Conservation (phyloP, 2,888 invertebrate species). For the Achlya flavicornis region DNA sequence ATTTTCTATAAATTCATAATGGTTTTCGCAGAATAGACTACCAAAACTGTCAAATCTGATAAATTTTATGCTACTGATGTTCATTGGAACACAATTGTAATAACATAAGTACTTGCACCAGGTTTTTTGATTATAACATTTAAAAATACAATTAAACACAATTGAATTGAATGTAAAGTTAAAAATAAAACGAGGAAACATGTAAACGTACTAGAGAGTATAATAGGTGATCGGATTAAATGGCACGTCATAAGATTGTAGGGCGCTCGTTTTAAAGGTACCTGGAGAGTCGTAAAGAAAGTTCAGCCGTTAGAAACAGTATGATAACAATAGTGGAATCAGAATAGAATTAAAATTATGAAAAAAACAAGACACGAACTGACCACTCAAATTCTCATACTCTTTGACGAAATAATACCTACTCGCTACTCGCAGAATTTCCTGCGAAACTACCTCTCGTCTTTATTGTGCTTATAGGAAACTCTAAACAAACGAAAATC, state of each 20-base stretch:
- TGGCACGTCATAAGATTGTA: conserved; percentile 39
- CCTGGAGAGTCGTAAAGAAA: conserved; percentile 48
- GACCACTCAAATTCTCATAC: conserved; percentile 12
- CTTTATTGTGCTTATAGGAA: conserved; percentile 1
- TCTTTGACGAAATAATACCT: not conserved
- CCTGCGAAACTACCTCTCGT: conserved; percentile 18
- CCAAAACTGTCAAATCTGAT: no score
- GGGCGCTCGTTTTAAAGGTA: conserved; percentile 43
- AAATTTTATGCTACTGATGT: no score
- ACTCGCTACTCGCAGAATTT: no score
- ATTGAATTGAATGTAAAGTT: not conserved
- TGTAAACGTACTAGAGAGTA: not conserved
- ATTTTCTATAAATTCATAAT: no score
- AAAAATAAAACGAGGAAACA: not conserved
- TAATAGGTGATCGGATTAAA: conserved; percentile 46
- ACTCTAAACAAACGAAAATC: conserved; percentile 41
- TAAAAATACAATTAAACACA: no score
- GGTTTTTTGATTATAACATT: no score
- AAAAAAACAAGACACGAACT: conserved; percentile 24
- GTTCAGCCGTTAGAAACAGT: conserved; percentile 41
- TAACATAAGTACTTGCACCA: no score
- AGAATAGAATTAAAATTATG: conserved; percentile 31
- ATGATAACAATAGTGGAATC: conserved; percentile 39
- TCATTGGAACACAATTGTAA: no score
- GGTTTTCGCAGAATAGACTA: no score